Evolutionary conservation across 2,113 vertebrate genomes (phyloP).

Genomic region (Lycocorax pyrrhopterus): DNA sequence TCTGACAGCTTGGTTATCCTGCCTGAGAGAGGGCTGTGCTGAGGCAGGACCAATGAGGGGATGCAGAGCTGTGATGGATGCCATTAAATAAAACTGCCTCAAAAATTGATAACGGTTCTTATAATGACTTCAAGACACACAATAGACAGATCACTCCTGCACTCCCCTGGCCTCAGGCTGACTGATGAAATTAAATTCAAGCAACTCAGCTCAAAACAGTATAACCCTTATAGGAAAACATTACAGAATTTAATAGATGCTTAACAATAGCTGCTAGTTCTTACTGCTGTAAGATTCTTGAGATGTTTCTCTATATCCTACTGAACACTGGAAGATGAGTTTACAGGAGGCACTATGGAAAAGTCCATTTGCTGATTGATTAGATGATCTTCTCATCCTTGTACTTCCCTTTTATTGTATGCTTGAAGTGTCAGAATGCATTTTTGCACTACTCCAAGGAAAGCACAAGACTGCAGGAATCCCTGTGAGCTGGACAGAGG

Average conservation of each 20-base stretch:
- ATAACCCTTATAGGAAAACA: background rate
- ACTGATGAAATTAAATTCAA: slow-evolving; percentile 18
- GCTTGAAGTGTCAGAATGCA: background rate
- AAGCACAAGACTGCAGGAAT: background rate
- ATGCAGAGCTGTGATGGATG: background rate
- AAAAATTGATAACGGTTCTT: background rate
- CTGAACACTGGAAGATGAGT: background rate
- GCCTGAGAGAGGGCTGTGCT: background rate
- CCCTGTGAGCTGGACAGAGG: background rate
- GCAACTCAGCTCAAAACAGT: background rate
- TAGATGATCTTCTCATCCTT: background rate
- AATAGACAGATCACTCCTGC: background rate
- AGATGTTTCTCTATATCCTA: background rate
- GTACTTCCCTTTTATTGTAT: background rate
- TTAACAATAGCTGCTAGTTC: background rate
- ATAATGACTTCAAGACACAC: background rate
- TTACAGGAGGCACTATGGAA: background rate
- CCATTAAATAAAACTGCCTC: slow-evolving; percentile 15
- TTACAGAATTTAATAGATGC: background rate
- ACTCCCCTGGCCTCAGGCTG: background rate
- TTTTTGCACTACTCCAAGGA: background rate
- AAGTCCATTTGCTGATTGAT: background rate
- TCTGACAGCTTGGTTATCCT: background rate
- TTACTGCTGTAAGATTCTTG: background rate
- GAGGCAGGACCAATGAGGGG: background rate